phyloP scores from a whole-genome alignment of 2,888 invertebrate species.

The Coleophora deauratella region DNA sequence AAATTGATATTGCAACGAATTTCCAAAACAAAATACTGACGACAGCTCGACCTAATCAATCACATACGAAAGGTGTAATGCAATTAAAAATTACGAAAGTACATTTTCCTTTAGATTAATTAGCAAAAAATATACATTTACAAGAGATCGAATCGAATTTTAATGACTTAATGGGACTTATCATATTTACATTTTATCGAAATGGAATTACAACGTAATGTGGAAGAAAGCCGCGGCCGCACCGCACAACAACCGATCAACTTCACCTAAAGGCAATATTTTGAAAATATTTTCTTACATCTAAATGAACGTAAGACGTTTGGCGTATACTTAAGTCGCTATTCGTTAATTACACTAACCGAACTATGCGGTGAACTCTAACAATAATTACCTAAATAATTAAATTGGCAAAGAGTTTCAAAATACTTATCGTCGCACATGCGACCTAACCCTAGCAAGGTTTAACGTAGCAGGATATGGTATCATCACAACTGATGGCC shows the following conservation, averaged over 20 bases:
- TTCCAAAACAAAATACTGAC: slow-evolving; percentile 33
- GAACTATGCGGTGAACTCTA: slow-evolving; percentile 70
- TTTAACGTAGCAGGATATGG: slow-evolving; percentile 82
- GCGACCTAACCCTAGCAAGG: slow-evolving; percentile 68
- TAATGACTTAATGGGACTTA: slow-evolving; percentile 69
- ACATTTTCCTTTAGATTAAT: slow-evolving; percentile 26
- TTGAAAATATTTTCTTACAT: slow-evolving; percentile 69
- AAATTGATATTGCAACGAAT: slow-evolving; percentile 67
- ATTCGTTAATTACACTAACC: slow-evolving; percentile 71
- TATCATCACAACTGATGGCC: slow-evolving; percentile 79
- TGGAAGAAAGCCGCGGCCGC: slow-evolving; percentile 60
- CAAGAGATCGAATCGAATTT: slow-evolving; percentile 72
- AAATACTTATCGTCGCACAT: slow-evolving; percentile 69
- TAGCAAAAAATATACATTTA: slow-evolving; percentile 73
- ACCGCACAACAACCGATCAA: slow-evolving; percentile 39
- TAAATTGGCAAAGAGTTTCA: slow-evolving; percentile 75
- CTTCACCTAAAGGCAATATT: slow-evolving; percentile 69
- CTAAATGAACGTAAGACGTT: slow-evolving; percentile 72
- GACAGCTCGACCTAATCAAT: slow-evolving; percentile 30
- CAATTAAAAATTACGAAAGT: slow-evolving; percentile 35
- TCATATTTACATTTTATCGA: slow-evolving; percentile 67
- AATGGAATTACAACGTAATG: slow-evolving; percentile 69
- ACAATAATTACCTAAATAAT: slow-evolving; percentile 70
- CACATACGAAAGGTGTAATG: slow-evolving; percentile 32
- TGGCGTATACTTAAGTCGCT: slow-evolving; percentile 74